Conservation (phyloP, 2,888 invertebrate genomes). For the Ethmia dodecea region DNA sequence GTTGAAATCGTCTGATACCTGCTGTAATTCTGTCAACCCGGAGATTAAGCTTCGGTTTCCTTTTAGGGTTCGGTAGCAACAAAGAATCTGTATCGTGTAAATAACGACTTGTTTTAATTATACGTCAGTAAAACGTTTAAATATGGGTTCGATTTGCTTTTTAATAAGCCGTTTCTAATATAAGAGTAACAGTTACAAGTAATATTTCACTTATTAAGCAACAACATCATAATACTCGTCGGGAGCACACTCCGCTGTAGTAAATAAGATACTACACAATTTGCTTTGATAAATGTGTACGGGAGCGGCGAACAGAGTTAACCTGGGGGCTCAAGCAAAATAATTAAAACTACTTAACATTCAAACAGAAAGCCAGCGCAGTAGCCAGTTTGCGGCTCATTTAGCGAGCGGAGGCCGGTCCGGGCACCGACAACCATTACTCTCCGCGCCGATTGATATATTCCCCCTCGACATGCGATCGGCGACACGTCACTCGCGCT, state of each 20-base stretch:
- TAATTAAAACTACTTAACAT: constrained; percentile 76
- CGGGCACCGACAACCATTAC: constrained; percentile 57
- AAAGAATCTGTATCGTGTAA: no score
- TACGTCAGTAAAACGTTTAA: no score
- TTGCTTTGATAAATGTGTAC: constrained; percentile 53
- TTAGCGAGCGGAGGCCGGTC: constrained; percentile 45
- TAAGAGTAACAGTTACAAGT: constrained; percentile 25
- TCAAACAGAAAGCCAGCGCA: constrained; percentile 61
- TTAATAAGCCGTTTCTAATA: constrained; percentile 14
- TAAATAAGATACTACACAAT: constrained; percentile 35
- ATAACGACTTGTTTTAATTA: no score
- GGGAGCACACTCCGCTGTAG: constrained; percentile 33
- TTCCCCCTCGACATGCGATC: constrained; percentile 70
- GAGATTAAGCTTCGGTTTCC: neutral
- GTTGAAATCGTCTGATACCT: constrained; percentile 31
- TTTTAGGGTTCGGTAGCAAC: constrained; percentile 1
- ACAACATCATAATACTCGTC: constrained; percentile 40
- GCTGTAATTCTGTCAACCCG: constrained; percentile 3
- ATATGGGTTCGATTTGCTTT: no score
- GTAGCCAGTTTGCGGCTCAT: constrained; percentile 62
- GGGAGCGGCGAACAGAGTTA: constrained; percentile 38
- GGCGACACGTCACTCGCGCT: constrained; percentile 63
- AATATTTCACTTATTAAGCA: constrained; percentile 37
- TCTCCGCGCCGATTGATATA: constrained; percentile 66
- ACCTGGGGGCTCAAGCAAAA: constrained; percentile 61